These are phyloP conservation scores for Seira sanloemensis DNA, from an alignment of 2,888 invertebrate genomes.

Conservation along the genomic window DNA sequence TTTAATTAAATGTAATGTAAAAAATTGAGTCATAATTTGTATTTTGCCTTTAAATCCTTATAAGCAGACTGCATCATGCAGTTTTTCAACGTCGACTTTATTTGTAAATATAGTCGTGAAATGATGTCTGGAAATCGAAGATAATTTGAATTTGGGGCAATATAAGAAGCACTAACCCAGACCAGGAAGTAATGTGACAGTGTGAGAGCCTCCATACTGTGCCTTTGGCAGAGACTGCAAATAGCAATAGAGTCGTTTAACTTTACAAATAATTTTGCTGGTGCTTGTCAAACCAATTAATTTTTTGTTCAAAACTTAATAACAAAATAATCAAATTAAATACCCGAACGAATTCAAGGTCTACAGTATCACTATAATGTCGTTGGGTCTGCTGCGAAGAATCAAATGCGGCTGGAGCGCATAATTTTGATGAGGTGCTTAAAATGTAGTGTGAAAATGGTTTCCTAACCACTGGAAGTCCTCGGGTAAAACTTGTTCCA, in stretches of 20 bases:
- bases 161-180: conserved; percentile 99
- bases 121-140: conserved; percentile 83
- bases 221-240: conserved; percentile 80
- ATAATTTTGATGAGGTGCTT: too few relatives aligned
- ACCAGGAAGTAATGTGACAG: conserved; percentile 95
- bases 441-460: too few relatives aligned
- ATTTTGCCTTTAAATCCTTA: conserved; percentile 17
- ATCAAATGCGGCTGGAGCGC: neutral
- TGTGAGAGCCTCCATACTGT: conserved; percentile 96
- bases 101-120: too few relatives aligned
- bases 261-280: too few relatives aligned
- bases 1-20: neutral
- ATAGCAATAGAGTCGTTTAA: too few relatives aligned
- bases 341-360: conserved; percentile 24
- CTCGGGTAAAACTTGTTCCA: neutral
- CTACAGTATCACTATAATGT: neutral
- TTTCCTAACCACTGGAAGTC: neutral
- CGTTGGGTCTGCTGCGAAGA: neutral
- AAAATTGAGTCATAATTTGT: neutral
- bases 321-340: too few relatives aligned
- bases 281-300: too few relatives aligned
- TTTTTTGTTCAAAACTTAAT: too few relatives aligned
- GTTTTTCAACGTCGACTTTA: too few relatives aligned
- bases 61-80: too few relatives aligned
- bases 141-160: conserved; percentile 90